Conservation (phyloP, 2,888 invertebrate genomes). For the Acanthosoma haemorrhoidale region DNA sequence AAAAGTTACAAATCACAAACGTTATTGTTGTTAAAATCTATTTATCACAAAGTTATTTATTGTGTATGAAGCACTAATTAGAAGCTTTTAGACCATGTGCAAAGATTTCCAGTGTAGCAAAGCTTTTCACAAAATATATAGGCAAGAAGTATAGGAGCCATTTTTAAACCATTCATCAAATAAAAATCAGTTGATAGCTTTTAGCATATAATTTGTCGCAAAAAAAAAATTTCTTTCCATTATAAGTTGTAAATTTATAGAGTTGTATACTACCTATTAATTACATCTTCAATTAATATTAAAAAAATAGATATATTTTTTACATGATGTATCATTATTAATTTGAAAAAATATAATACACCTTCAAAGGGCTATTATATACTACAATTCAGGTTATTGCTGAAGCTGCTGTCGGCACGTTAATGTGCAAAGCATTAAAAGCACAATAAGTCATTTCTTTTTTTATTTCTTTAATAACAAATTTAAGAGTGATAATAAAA, state of each 20-base stretch:
- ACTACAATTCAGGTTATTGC: background rate
- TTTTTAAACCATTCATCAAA: background rate
- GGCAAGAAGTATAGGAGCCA: background rate
- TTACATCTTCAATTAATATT: too few relatives aligned
- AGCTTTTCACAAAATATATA: too few relatives aligned
- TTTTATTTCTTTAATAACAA: background rate
- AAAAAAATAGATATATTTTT: background rate
- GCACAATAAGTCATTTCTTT: too few relatives aligned
- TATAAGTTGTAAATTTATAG: too few relatives aligned
- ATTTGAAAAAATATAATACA: too few relatives aligned
- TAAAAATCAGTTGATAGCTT: too few relatives aligned
- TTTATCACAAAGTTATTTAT: background rate
- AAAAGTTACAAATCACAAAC: background rate
- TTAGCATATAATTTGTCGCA: too few relatives aligned
- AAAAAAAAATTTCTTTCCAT: too few relatives aligned
- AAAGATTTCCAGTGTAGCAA: background rate
- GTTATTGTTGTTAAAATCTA: background rate
- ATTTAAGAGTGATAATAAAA: background rate
- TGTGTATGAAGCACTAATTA: conserved; percentile 5
- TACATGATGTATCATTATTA: background rate
- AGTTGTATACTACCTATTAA: too few relatives aligned
- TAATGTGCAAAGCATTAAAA: background rate
- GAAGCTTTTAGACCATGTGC: conserved; percentile 3
- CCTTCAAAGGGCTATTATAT: too few relatives aligned
- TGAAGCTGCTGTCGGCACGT: background rate